phyloP scores from a whole-genome alignment of 2,113 vertebrate species.

The Dipodomys spectabilis region DNA sequence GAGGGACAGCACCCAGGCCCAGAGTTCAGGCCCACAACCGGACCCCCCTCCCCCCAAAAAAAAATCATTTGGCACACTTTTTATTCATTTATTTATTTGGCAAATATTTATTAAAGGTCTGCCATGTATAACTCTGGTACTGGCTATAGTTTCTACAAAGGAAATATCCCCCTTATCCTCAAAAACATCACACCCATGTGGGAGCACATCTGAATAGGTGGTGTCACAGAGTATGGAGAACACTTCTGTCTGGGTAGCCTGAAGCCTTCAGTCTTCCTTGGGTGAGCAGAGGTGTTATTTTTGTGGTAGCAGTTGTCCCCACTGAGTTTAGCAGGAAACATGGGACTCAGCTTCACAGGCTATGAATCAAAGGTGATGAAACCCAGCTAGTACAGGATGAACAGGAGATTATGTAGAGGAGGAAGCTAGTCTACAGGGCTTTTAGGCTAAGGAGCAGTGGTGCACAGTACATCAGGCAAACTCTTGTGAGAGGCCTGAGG shows the following conservation, averaged over 20 bases:
- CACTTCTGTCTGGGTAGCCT: background rate
- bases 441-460: too few relatives aligned
- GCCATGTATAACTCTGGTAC: background rate
- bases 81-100: slow-evolving; percentile 25
- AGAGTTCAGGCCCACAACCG: too few relatives aligned
- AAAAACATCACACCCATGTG: background rate
- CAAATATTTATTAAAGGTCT: background rate
- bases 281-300: background rate
- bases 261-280: background rate
- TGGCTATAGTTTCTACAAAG: background rate
- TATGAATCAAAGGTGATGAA: background rate
- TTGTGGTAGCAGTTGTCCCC: background rate
- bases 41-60: too few relatives aligned
- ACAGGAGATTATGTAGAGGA: background rate
- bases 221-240: background rate
- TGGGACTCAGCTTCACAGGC: background rate
- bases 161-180: background rate
- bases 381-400: background rate
- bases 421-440: background rate
- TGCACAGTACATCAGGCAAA: too few relatives aligned
- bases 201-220: too few relatives aligned
- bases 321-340: background rate
- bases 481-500: background rate
- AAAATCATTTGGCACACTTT: background rate
- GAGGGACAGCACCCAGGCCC: too few relatives aligned